Conservation (phyloP, 2,888 invertebrate species). For the Ennomos quercinarius region DNA sequence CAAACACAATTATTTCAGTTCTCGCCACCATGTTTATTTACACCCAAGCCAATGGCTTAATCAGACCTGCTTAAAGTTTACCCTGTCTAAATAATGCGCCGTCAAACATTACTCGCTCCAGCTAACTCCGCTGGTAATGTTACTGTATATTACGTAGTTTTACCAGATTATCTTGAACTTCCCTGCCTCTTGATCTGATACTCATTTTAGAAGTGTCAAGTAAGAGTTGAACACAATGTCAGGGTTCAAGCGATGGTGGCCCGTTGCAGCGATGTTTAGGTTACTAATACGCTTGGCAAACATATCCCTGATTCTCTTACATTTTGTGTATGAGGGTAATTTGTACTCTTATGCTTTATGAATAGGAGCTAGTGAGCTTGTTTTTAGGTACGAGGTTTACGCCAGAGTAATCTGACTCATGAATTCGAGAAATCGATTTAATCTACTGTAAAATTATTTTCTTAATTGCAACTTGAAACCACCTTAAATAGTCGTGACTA, state of each 20-base stretch:
- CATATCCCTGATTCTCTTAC: constrained; percentile 69
- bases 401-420: too few relatives aligned
- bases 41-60: constrained; percentile 57
- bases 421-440: too few relatives aligned
- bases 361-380: constrained; percentile 13
- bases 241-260: constrained; percentile 52
- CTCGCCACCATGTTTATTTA: constrained; percentile 31
- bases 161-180: constrained; percentile 54
- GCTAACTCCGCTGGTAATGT: constrained; percentile 61
- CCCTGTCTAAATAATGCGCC: constrained; percentile 66
- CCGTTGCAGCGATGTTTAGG: constrained; percentile 62
- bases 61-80: constrained; percentile 64
- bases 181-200: constrained; percentile 31
- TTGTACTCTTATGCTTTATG: constrained; percentile 17
- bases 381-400: too few relatives aligned
- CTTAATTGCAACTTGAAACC: too few relatives aligned
- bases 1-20: constrained; percentile 29
- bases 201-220: constrained; percentile 23
- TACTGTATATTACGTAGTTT: constrained; percentile 51
- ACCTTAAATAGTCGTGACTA: too few relatives aligned
- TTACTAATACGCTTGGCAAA: constrained; percentile 71
- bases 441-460: too few relatives aligned
- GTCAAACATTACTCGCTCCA: constrained; percentile 66
- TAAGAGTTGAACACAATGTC: constrained; percentile 29
- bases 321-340: constrained; percentile 34